Evolutionary conservation across 2,797 vertebrate species (phyloP), one percentile per base, ranked within the genome.

Genomic region (Malurus leucopterus): DNA sequence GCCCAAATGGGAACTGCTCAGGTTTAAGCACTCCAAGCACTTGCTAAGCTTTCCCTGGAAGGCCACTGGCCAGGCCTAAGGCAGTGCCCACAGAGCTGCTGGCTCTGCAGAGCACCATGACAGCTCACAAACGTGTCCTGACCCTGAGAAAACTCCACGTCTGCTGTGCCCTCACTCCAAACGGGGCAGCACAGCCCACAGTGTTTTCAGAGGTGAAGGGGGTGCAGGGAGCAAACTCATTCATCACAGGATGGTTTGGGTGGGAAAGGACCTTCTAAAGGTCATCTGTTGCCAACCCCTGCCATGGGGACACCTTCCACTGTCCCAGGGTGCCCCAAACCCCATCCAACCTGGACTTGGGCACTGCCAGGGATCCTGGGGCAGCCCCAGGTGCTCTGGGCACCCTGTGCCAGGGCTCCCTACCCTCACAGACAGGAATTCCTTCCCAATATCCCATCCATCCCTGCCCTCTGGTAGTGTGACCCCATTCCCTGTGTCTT

Each of bases 241-340:
- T 55, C 8, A 32, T 3, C 58, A 51, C 3, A 29, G 49, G 26
- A 62, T 2, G 15, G 26, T 6, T 36, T 43, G 72, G 43, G 19
- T 14, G 6, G 13, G 6, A 64, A 78, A 23, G 16, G 16, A 50
- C 23, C 9, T 50, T 17, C 50, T 17, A 63, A 43, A 32, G 5
- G 0, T 1, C 23, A 36, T 0, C 27, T 14, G n/a, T 8, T 11
- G 2, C 24, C 36, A 40, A 10, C 7, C 10, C 6, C 23, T 11
- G 10, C 32, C 50, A 32, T 12, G 11, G 40, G 13, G 26, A 69
- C n/a, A 23, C 9, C 27, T 55, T 0, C 36, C 10, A 55, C 26
- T 3, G 0, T 3, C 10, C n/a, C 50, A 43, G 22, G 11, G 0
- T 5, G 24, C 2, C 47, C 62, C 55, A 3, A 59, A 26, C 18